A percentile compares a stretch with the other conserved stretches of the same genome.
These are phyloP conservation scores for Psettodes erumei DNA, from an alignment of 2,113 vertebrate species.

Conservation along the genomic window DNA sequence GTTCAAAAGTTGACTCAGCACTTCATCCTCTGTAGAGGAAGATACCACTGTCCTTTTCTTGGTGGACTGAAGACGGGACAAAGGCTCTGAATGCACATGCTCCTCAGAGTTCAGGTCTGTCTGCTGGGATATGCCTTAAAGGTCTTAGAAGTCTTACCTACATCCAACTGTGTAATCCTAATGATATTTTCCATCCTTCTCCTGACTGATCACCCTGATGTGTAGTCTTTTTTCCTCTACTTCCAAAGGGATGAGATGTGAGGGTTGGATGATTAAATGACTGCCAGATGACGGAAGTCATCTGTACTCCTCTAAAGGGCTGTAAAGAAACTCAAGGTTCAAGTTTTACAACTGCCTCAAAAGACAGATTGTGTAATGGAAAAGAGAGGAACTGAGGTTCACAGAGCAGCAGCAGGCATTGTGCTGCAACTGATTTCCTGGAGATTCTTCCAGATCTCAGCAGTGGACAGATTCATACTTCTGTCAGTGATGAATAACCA, in stretches of 20 bases:
- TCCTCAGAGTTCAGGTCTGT: background rate
- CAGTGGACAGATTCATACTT: background rate
- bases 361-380: background rate
- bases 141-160: background rate
- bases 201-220: background rate
- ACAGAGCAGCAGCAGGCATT: background rate
- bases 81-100: too few species aligned
- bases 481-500: too few species aligned
- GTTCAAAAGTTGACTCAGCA: slow-evolving; percentile 28
- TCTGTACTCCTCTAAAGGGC: slow-evolving; percentile 55
- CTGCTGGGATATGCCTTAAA: background rate
- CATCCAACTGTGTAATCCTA: background rate
- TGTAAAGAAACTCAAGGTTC: slow-evolving; percentile 68
- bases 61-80: too few species aligned
- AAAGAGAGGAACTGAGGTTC: background rate
- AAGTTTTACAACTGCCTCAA: slow-evolving; percentile 56
- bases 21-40: slow-evolving; percentile 52
- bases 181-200: background rate
- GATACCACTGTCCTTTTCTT: slow-evolving; percentile 71
- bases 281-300: background rate
- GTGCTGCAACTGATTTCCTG: background rate
- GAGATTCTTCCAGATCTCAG: background rate
- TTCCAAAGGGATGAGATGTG: background rate
- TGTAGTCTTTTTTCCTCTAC: background rate
- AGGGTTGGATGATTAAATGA: background rate